Evolutionary conservation across 2,113 vertebrate species (phyloP), one percentile per base, ranked within the genome.

Genomic region (Salminus brasiliensis): DNA sequence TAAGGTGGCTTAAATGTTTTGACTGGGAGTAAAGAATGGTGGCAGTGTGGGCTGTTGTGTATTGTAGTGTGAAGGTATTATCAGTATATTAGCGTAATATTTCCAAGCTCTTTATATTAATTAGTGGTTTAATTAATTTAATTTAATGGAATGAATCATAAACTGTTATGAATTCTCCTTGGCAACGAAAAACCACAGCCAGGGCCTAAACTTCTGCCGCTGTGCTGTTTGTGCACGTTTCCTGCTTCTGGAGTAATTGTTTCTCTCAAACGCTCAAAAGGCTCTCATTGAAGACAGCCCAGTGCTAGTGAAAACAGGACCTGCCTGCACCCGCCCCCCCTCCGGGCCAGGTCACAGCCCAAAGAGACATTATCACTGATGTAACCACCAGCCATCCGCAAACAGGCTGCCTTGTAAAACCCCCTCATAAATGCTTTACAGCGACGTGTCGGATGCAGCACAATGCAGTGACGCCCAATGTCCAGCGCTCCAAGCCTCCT

Each of bases 281-380:
- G 80, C 83, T 92, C 78, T 83, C 76, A 88, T 87, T 89, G 86
- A 90, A 91, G 90, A 90, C 67, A 87, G 84, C 53, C 72, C 84
- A 25, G 71, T 72, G 93, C 93, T 93, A 95, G 94, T 90, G 88
- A 93, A 88, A 95, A 93, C 93, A 95, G 87, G 85, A 88, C 88
- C 76, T 87, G 86, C 89, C 91, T 91, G 80, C 83, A 66, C 77
- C n/a, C n/a, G n/a, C 77, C 72, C 27, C 78, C n/a, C 80, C 89
- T 89, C 90, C 12, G 82, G 82, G 87, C 78, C 84, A 84, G 78
- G 76, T 69, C 83, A 80, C 68, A 53, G 87, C 89, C 81, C 90
- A 90, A 74, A 62, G 70, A 62, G 89, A 88, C 77, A 86, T 73
- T 88, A 90, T 86, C 87, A 88, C 81, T 71, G 18, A 45, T 53